Percentiles rank a stretch among this genome's conserved stretches.
Evolutionary conservation across 2,888 invertebrate species (phyloP).

Genomic region (Oxytorus armatus): DNA sequence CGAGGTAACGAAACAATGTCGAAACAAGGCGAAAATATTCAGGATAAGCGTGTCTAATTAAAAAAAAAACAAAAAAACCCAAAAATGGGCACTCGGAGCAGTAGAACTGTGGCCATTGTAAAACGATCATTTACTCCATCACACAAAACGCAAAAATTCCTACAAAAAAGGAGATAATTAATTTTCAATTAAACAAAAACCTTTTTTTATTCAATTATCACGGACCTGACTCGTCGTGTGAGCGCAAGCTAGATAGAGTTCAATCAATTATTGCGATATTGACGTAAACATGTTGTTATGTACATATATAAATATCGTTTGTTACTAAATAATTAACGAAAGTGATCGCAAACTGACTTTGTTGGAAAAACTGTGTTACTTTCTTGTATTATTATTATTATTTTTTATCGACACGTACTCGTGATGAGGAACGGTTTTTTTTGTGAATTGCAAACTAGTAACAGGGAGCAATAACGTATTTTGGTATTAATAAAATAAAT

Average conservation of each 20-base stretch:
- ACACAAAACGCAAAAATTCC: too few relatives aligned
- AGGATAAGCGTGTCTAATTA: neutral
- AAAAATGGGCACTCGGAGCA: conserved; percentile 20
- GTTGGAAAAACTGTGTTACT: neutral
- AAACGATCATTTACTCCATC: conserved; percentile 16
- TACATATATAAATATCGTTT: conserved; percentile 28
- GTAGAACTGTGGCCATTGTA: conserved; percentile 44
- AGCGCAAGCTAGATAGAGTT: conserved; percentile 8
- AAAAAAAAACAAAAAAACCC: too few relatives aligned
- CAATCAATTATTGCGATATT: conserved; percentile 16
- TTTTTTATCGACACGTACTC: conserved; percentile 25
- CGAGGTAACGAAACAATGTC: neutral
- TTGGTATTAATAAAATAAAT: neutral
- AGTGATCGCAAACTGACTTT: conserved; percentile 7
- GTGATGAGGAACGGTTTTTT: conserved; percentile 9
- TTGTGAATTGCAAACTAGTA: conserved; percentile 10
- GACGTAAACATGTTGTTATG: conserved; percentile 20
- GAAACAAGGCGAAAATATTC: neutral
- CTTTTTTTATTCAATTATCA: conserved; percentile 4
- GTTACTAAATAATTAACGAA: conserved; percentile 35
- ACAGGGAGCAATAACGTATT: conserved; percentile 10
- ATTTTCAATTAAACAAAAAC: neutral
- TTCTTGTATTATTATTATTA: neutral
- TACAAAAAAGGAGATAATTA: too few relatives aligned
- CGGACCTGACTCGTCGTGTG: conserved; percentile 23